Conservation (phyloP, 2,888 invertebrate genomes). For the Ischnura elegans region DNA sequence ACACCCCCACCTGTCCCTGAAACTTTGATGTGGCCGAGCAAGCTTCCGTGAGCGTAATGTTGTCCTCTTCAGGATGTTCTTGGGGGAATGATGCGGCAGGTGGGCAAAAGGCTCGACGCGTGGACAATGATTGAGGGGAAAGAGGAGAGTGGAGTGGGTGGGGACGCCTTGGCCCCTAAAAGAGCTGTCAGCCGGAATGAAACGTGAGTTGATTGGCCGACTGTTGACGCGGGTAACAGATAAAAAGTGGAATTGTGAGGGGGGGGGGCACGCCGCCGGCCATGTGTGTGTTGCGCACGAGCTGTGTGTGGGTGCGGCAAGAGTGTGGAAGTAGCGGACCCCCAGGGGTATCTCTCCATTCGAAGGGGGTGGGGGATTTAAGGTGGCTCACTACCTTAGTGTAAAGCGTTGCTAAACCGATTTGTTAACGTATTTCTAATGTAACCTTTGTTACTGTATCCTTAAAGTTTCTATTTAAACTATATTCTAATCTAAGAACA, state of each 20-base stretch:
- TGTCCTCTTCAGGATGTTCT: too few relatives aligned
- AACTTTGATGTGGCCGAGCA: background rate
- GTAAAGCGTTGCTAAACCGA: too few relatives aligned
- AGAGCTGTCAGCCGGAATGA: conserved; percentile 62
- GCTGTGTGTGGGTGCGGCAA: background rate
- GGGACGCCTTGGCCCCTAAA: conserved; percentile 19
- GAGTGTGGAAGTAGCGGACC: too few relatives aligned
- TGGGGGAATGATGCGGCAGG: background rate
- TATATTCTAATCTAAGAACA: too few relatives aligned
- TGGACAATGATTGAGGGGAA: background rate
- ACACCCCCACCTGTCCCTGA: background rate
- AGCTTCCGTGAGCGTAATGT: background rate
- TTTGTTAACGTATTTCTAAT: too few relatives aligned
- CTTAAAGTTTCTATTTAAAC: too few relatives aligned
- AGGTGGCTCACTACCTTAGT: background rate
- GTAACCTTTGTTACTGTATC: too few relatives aligned
- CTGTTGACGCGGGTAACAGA: conserved; percentile 32
- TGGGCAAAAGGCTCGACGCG: background rate
- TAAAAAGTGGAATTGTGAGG: conserved; percentile 21
- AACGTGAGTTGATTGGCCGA: conserved; percentile 60
- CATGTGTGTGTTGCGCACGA: background rate
- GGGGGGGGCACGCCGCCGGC: background rate
- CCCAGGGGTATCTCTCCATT: too few relatives aligned
- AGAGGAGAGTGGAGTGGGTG: background rate
- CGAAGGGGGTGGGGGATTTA: background rate